Base-by-base conservation (phyloP, 2,797 vertebrate genomes). In the Spea hammondii region DNA sequence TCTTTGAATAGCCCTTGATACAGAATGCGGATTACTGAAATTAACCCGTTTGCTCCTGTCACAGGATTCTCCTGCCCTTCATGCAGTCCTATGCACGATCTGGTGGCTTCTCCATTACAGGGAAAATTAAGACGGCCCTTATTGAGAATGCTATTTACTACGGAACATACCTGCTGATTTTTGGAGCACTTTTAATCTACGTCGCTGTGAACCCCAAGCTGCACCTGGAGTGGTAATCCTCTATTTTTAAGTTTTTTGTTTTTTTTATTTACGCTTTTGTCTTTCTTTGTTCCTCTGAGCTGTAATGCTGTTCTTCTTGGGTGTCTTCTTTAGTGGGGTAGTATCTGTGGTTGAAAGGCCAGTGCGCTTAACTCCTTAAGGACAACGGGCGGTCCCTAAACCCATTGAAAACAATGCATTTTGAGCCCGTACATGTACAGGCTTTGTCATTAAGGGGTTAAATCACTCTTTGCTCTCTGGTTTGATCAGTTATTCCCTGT, bases 141-240 rank as follows among this genome's bases (percentile, higher is more conserved):
- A 97, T 99, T 50, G 97, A 99, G 86, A 99, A 99, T 65, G 97
- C 97, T 51, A 98, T 99, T 73, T 99, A 99, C 79, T 99, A 99
- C 65, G 97, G 97, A 54, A 99, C 95, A 6, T 99, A 99, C 85
- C 90, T 99, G 89, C 91, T 98, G 73, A 97, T 99, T 87, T 99
- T 99, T 68, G 96, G 96, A 88, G 96, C 97, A 0, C 94, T 99
- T 88, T 93, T 99, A 87, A 98, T 99, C 85, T 99, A 99, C 49
- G 97, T 98, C 82, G 96, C 97, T 12, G 92, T 98, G 76, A 95
- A 96, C 67, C 97, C 97, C 1, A 84, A 93, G 67, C 94, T 93
- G 91, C 94, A 92, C 77, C 92, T 98, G 32, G 93, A 96, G 66
- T 98, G 96, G 97, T 99, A 90, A 94, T 94, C 85, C 45, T 12